Base-by-base conservation (phyloP, 2,797 vertebrate species). In the Danio kyathit region DNA sequence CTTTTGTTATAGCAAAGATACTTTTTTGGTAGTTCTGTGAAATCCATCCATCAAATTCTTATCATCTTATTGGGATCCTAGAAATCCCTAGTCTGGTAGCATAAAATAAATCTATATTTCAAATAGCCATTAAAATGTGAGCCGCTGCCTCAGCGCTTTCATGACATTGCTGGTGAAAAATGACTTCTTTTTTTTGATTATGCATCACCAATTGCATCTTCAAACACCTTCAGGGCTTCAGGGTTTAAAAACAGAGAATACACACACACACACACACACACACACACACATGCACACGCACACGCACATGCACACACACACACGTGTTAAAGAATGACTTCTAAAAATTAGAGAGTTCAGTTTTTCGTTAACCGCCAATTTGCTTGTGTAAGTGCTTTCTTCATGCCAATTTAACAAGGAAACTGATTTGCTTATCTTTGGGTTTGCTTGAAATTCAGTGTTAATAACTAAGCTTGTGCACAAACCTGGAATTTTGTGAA, bases 391-490 rank as follows among this genome's bases (percentile, higher is more conserved):
- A 79, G 78, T 63, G n/a, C 54, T 69, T 74, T 46, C 59, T 60
- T 29, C 4, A 38, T 52, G n/a, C 17, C 46, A 71, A 51, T 84
- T 70, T 65, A 40, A 61, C 43, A 57, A 3, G 11, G 48, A 65
- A 81, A 79, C 73, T 38, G 74, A 82, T 75, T 82, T 38, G 7
- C 60, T 82, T 59, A 60, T 76, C 46, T 59, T 74, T 14, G 29
- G 1, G 59, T 63, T 59, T 21, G 16, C 72, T 72, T 79, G 38
- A 76, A 54, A 70, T 10, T 44, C 12, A 17, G 70, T 44, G 56
- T 21, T 79, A 84, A 82, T 82, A 73, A 59, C 29, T 6, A 54
- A 57, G 67, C 21, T 38, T 12, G 60, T 21, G 17, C 38, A 19
- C 9, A 41, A 66, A 83, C 38, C 10, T 19, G 14, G 67, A 41